Evolutionary conservation across 2,797 vertebrate species (phyloP).

Genomic region (Poecilia picta): DNA sequence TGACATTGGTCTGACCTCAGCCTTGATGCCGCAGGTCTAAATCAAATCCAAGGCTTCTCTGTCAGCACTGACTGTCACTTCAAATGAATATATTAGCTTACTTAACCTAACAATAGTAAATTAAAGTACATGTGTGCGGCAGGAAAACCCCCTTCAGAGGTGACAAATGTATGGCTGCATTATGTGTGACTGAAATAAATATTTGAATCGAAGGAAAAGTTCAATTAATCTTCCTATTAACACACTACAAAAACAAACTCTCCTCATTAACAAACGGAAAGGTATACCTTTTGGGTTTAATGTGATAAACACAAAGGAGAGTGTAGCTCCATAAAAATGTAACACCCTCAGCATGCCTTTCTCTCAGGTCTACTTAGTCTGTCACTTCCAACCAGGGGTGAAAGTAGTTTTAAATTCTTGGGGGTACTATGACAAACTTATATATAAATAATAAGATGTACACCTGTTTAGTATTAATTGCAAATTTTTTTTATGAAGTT

Average conservation of each 20-base stretch:
- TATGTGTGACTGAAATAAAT: neutral
- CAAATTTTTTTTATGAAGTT: no score
- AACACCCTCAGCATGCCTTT: neutral
- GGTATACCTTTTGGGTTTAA: neutral
- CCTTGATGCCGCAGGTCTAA: conserved; percentile 65
- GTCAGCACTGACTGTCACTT: conserved; percentile 37
- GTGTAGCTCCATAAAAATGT: neutral
- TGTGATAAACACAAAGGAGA: neutral
- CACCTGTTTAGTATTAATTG: no score
- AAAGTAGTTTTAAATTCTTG: no score
- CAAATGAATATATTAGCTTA: conserved; percentile 32
- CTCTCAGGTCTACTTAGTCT: neutral
- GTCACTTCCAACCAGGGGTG: neutral
- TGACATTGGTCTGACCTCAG: conserved; percentile 36
- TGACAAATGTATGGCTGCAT: neutral
- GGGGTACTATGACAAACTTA: no score
- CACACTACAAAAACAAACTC: neutral
- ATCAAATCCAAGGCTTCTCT: conserved; percentile 72
- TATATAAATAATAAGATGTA: no score
- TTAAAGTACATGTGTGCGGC: conserved; percentile 11
- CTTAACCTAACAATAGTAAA: conserved; percentile 44
- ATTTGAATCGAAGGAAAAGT: neutral
- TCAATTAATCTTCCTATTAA: neutral
- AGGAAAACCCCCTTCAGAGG: conserved; percentile 10
- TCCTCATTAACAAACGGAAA: neutral